Base-by-base conservation (phyloP, 2,888 invertebrate species). In the Epinotia nisella region DNA sequence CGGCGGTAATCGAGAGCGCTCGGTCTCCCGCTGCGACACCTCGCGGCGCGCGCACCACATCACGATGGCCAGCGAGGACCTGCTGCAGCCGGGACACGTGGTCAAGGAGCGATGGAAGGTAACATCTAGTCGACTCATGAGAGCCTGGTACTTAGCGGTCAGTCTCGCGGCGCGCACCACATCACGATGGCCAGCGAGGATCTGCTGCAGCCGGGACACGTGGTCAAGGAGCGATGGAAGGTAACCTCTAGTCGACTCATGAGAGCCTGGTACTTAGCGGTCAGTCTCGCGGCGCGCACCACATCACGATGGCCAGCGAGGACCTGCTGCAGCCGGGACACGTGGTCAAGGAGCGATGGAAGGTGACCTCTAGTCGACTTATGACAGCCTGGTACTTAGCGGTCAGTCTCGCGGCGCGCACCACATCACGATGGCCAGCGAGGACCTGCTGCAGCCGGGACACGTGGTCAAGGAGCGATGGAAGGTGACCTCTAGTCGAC, bases 101-200 rank as follows among this genome's bases (percentile, higher is more conserved):
- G 98, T 99, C 85, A 99, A 99, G 94, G 99, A 99, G 88, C 94
- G 99, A 89, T 99, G 99, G 99, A 99, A 99, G 98, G 99, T 99
- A 85, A 93, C 1, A 24, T 13, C 55, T 21, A 5, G 55, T 56
- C 24, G 13, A 13, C 55, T 56, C 5, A 56, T 56, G 55, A 3
- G 1, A 21, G 24, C 55, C 53, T 53, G 7, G 49, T 49, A 49
- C 49, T 49, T 49, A 13, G 41, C 13, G 13, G 13, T 3, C 41
- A 13, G 41, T 29, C 29, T 29, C 35, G 35, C 35, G 13, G 41
- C 13, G 41, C 11, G 41, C 41, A 41, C 41, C 41, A 11, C 11
- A 41, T 41, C 41, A 41, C 41, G 11, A 41, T 41, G 97, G 97
- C 97, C 77, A 96, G 96, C 82, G 98, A 98, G 92, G 98, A 99